These are phyloP conservation scores for Drosophila niveifrons DNA, from an alignment of 2,888 invertebrate species.

Conservation along the genomic window DNA sequence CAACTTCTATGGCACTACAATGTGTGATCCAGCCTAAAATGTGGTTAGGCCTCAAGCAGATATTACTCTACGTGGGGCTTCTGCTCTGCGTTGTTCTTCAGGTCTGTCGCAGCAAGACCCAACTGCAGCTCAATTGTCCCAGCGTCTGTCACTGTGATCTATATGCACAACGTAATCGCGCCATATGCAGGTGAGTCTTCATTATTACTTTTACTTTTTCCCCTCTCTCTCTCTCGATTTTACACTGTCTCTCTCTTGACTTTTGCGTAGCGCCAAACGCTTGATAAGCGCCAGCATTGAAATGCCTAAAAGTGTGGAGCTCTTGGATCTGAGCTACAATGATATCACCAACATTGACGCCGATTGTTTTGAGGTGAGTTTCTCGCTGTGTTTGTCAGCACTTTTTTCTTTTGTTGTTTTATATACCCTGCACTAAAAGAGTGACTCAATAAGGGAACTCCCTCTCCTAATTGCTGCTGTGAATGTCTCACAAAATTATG, in stretches of 20 bases:
- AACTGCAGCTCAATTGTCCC: constrained; percentile 76
- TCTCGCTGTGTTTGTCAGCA: background rate
- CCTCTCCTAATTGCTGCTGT: background rate
- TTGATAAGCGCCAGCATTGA: constrained; percentile 87
- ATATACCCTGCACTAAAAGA: background rate
- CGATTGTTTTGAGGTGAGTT: constrained; percentile 87
- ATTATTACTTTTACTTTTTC: constrained; percentile 24
- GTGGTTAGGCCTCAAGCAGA: constrained; percentile 73
- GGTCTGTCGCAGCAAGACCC: constrained; percentile 72
- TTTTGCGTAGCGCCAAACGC: constrained; percentile 86
- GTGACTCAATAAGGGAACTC: constrained; percentile 11
- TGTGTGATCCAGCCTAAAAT: constrained; percentile 68
- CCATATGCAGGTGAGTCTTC: constrained; percentile 82
- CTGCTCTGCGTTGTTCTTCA: constrained; percentile 69
- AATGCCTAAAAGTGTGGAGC: constrained; percentile 87
- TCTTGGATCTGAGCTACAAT: constrained; percentile 88
- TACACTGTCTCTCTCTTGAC: constrained; percentile 5
- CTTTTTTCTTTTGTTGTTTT: background rate
- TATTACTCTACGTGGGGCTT: constrained; percentile 70
- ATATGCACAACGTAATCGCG: constrained; percentile 79
- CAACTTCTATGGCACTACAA: constrained; percentile 63
- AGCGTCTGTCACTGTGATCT: constrained; percentile 82
- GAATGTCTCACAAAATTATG: background rate
- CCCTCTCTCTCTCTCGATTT: constrained; percentile 2
- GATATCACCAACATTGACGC: constrained; percentile 88